phyloP scores from a whole-genome alignment of 2,888 invertebrate species.

The Cordylochernes scorpioides region DNA sequence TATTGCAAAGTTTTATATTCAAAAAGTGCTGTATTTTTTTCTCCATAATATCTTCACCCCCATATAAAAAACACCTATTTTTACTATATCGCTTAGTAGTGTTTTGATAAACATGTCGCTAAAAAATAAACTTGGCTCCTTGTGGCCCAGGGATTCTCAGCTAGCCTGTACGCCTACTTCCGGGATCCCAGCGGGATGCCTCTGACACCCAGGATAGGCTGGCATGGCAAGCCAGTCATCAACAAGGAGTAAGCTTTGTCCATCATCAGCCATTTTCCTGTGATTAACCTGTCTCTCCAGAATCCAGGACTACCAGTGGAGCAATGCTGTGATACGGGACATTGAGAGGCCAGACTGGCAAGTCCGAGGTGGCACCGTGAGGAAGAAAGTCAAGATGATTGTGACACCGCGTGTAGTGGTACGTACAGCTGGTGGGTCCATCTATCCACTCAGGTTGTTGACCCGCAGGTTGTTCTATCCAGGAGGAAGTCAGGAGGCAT shows the following conservation, averaged over 20 bases:
- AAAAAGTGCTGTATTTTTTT: not conserved
- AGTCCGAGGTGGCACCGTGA: conserved; percentile 44
- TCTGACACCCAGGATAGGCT: conserved; percentile 45
- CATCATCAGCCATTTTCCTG: not conserved
- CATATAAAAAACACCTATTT: too few species aligned
- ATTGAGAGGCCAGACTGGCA: conserved; percentile 44
- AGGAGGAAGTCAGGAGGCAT: conserved; percentile 54
- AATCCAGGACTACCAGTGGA: conserved; percentile 59
- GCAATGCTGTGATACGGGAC: conserved; percentile 52
- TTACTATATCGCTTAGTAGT: too few species aligned
- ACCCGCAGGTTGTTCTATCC: conserved; percentile 5
- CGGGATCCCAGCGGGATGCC: conserved; percentile 71
- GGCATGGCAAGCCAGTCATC: conserved; percentile 62
- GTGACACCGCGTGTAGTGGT: conserved; percentile 64
- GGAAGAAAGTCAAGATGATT: conserved; percentile 49
- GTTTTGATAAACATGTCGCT: too few species aligned
- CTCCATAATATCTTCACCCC: conserved; percentile 1
- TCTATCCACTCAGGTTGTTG: not conserved
- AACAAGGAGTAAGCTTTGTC: conserved; percentile 45
- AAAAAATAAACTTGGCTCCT: too few species aligned
- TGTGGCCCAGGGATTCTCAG: conserved; percentile 64
- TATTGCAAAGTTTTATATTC: conserved; percentile 3
- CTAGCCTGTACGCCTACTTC: conserved; percentile 84
- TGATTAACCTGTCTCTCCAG: conserved; percentile 1
- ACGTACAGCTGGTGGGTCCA: conserved; percentile 6